These are phyloP conservation scores for Drosophila affinis DNA, from an alignment of 2,888 invertebrate genomes.

Conservation along the genomic window DNA sequence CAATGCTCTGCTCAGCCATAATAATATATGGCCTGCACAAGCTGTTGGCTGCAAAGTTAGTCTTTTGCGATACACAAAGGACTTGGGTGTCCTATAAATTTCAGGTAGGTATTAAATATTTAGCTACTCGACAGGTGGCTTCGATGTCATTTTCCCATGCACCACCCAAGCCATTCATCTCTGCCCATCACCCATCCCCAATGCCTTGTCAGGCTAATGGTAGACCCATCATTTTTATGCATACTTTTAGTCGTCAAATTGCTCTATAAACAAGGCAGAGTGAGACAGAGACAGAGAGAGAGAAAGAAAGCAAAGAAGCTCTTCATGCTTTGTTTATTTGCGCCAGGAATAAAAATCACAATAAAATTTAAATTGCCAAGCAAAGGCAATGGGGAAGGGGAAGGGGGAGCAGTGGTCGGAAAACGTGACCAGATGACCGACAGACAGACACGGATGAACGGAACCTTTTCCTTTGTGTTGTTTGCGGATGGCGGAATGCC, in stretches of 20 bases:
- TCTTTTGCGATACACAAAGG: neutral
- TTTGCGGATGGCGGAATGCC: constrained; percentile 15
- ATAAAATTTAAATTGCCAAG: constrained; percentile 70
- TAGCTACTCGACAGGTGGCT: constrained; percentile 1
- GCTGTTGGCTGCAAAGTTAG: neutral
- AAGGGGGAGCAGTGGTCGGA: neutral
- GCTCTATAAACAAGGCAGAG: constrained; percentile 37
- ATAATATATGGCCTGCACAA: neutral
- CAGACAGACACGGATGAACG: constrained; percentile 35
- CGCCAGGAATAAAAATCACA: constrained; percentile 60
- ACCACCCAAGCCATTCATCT: constrained; percentile 4
- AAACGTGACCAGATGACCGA: constrained; percentile 58
- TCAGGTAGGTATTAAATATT: constrained; percentile 18
- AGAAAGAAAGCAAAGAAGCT: neutral
- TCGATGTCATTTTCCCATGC: neutral
- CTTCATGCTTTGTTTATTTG: constrained; percentile 43
- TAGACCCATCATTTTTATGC: constrained; percentile 32
- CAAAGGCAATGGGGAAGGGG: constrained; percentile 10
- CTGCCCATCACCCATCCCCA: constrained; percentile 10
- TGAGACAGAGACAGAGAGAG: too few species aligned
- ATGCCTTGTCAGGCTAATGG: constrained; percentile 35
- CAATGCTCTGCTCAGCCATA: neutral
- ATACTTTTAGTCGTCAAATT: constrained; percentile 55
- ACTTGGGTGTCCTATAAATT: neutral
- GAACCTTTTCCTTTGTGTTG: constrained; percentile 18